Evolutionary conservation across 2,113 vertebrate species (phyloP), one percentile per base, ranked within the genome.

Genomic region (Oophaga pumilio): DNA sequence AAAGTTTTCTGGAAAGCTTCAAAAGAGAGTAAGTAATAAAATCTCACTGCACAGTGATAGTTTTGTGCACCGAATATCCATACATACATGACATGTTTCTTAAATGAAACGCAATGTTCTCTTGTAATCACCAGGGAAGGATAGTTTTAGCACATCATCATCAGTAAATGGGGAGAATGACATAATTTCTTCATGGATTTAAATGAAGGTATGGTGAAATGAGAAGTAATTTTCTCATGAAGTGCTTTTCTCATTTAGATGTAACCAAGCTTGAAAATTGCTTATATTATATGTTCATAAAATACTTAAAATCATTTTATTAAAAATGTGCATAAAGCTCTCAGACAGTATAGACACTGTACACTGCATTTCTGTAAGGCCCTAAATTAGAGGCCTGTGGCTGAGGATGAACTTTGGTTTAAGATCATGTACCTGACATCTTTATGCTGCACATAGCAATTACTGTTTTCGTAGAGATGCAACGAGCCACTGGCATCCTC

Each of bases 81-180:
- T 59, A 80, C 60, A 66, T 62, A 24, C 33, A 82, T 43, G 12
- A 43, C 43, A 50, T 43, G 18, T 82, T 33, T n/a, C 43, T 82
- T 52, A 66, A 49, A 22, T 43, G 13, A 66, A 82, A 82, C 60
- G 66, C 20, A 49, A 82, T 68, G 33, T 82, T 82, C 60, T 66
- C 26, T 66, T 82, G 43, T 66, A 68, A 62, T 82, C 43, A 62
- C 52, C 22, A 8, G 60, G 18, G 60, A 66, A 52, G 15, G 24
- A 49, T 62, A 50, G 22, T 68, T 52, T 82, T 66, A 82, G 80
- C 80, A 82, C 80, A n/a, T 82, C 80, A n/a, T 82, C 80, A 82
- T 82, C 60, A 82, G 33, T 43, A 68, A 82, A 82, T 64, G 26
- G 18, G 50, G 43, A 68, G 80, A 43, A 18, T 66, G 80, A 74